A percentile compares a stretch with the other conserved stretches of the same genome.
Evolutionary conservation across 2,113 vertebrate species (phyloP).

Genomic region (Phodopus roborovskii): DNA sequence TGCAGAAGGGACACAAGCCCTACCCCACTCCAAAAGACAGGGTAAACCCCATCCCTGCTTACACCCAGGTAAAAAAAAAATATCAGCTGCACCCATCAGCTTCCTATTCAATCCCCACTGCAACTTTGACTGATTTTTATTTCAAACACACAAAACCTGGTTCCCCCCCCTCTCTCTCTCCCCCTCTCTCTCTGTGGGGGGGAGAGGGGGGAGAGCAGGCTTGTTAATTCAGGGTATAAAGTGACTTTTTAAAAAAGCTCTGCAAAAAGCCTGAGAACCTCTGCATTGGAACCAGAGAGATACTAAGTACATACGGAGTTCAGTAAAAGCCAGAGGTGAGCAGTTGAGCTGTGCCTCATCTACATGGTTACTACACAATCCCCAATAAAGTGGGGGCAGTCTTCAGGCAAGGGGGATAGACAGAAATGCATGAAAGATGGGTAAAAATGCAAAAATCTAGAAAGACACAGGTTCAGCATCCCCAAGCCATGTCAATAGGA

Average conservation of each 20-base stretch:
- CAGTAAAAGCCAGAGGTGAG: neutral
- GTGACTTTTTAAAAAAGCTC: neutral
- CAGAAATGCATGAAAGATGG: no score
- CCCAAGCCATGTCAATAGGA: neutral
- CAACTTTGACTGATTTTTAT: neutral
- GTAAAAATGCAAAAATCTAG: neutral
- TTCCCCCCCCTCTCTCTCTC: neutral
- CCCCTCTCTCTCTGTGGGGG: no score
- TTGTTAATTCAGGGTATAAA: neutral
- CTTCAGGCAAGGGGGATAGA: no score
- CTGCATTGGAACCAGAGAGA: accelerated
- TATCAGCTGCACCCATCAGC: neutral
- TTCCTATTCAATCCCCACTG: neutral
- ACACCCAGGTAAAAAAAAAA: neutral
- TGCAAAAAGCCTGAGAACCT: neutral
- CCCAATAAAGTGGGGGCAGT: neutral
- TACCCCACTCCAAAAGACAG: neutral
- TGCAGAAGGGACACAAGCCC: neutral
- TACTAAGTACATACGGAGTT: neutral
- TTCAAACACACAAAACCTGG: neutral
- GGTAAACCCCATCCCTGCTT: neutral
- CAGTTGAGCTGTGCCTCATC: no score
- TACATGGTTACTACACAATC: neutral
- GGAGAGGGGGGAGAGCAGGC: no score
- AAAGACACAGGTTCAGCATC: neutral